These are phyloP conservation scores for Lepidostoma basale DNA, from an alignment of 1,140 invertebrate species.

Conservation along the genomic window DNA sequence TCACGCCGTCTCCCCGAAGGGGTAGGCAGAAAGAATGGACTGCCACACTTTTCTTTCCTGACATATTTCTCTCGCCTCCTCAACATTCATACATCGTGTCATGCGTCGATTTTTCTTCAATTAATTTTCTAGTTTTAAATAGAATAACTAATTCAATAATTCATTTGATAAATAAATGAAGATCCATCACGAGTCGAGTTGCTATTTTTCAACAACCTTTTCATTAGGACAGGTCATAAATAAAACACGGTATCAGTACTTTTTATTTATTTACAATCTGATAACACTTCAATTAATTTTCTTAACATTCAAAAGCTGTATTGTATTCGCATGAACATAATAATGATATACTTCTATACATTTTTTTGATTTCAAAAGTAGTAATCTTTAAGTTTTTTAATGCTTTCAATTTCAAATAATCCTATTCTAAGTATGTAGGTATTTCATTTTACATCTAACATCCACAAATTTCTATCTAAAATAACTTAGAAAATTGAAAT, in stretches of 20 bases:
- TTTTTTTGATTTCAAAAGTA: neutral
- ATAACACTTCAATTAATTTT: constrained; percentile 26
- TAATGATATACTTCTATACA: constrained; percentile 28
- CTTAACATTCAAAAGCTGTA: constrained; percentile 28
- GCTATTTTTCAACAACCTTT: no score
- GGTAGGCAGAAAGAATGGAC: no score
- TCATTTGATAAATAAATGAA: no score
- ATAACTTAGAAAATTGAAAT: constrained; percentile 4
- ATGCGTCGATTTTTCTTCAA: no score
- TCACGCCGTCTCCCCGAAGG: no score
- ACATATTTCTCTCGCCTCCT: no score
- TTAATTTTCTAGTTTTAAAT: no score
- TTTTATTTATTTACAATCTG: constrained; percentile 24
- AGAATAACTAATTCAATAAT: no score
- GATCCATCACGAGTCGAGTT: no score
- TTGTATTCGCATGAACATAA: constrained; percentile 12
- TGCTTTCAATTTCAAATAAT: constrained; percentile 23
- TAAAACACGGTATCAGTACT: neutral
- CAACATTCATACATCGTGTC: no score
- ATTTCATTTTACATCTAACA: constrained; percentile 22
- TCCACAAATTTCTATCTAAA: constrained; percentile 25
- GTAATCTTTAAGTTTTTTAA: neutral
- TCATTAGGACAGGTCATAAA: neutral
- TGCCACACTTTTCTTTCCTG: no score
- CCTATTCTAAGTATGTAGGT: constrained; percentile 20